Evolutionary conservation across 2,888 invertebrate species (phyloP).

Genomic region (Saturnia pavonia): DNA sequence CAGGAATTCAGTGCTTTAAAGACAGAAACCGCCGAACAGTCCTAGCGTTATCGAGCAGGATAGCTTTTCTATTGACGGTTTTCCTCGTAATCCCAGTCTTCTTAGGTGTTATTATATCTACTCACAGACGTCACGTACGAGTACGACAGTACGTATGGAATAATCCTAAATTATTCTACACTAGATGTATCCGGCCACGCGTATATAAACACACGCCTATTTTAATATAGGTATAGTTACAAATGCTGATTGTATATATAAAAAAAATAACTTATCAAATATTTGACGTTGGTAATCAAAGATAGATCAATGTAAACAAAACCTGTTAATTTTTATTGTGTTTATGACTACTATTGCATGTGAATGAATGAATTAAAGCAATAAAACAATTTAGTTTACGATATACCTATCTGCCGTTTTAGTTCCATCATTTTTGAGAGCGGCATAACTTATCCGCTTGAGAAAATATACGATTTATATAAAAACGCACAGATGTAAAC

Average conservation of each 20-base stretch:
- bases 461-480: background rate
- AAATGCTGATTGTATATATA: background rate
- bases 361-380: slow-evolving; percentile 17
- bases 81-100: too few species aligned
- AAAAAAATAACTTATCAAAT: background rate
- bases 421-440: slow-evolving; percentile 12
- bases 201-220: too few species aligned
- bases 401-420: slow-evolving; percentile 18
- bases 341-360: slow-evolving; percentile 2
- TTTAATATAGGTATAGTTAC: too few species aligned
- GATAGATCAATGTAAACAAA: slow-evolving; percentile 6
- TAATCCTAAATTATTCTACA: too few species aligned
- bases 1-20: background rate
- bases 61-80: too few species aligned
- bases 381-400: slow-evolving; percentile 23
- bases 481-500: background rate
- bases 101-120: too few species aligned
- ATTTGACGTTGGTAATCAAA: background rate
- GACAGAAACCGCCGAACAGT: background rate
- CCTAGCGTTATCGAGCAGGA: too few species aligned
- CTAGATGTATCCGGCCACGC: too few species aligned
- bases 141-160: too few species aligned
- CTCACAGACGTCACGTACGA: too few species aligned
- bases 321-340: slow-evolving; percentile 7
- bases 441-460: background rate